Conservation (phyloP, 2,113 vertebrate species). For the Equus quagga region DNA sequence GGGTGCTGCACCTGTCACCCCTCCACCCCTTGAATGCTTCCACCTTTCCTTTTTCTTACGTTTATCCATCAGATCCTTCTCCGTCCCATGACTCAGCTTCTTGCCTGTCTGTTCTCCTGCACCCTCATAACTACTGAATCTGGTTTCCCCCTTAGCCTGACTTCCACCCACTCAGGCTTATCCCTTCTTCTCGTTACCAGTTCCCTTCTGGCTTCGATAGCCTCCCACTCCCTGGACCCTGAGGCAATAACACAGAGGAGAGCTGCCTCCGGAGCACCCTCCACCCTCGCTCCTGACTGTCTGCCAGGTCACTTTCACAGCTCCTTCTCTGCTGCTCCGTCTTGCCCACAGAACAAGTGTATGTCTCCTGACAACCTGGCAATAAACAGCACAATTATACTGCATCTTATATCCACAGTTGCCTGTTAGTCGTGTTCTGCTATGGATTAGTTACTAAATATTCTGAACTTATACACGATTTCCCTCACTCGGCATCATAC, state of each 20-base stretch:
- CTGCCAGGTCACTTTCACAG: neutral
- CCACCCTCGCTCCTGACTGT: rapidly evolving
- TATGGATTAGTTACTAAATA: neutral
- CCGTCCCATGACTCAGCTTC: neutral
- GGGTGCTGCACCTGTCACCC: neutral
- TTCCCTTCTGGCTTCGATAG: neutral
- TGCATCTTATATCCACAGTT: neutral
- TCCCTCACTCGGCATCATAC: no score
- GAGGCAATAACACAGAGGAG: neutral
- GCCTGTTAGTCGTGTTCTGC: neutral
- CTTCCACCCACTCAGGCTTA: neutral
- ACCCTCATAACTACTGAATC: neutral
- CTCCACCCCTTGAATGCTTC: neutral
- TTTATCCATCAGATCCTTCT: neutral
- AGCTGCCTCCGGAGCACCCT: neutral
- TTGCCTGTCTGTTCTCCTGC: neutral
- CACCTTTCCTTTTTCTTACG: neutral
- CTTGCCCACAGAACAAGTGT: neutral
- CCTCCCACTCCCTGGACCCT: neutral
- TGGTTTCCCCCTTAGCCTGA: neutral
- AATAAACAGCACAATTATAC: neutral
- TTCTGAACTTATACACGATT: neutral
- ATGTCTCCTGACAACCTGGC: neutral
- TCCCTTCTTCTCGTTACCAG: neutral
- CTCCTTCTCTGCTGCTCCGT: neutral